Evolutionary conservation across 1,140 invertebrate genomes (phyloP).

Genomic region (Reticulitermes speratus): DNA sequence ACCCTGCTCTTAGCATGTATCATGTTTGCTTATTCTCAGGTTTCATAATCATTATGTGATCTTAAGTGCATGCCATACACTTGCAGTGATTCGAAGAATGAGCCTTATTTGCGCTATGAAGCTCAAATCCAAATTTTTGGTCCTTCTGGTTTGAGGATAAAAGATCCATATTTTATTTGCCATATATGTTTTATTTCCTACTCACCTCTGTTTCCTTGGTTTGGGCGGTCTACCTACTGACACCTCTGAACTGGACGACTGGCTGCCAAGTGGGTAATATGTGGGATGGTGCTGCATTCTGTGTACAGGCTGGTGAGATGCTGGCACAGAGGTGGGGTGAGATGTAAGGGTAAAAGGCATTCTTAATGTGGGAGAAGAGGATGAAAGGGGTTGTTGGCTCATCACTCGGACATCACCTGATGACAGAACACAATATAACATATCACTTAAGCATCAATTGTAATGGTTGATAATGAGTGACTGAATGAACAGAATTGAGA

Average conservation of each 20-base stretch:
- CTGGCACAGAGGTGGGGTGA: background rate
- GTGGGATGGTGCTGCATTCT: constrained; percentile 21
- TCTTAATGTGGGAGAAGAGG: constrained; percentile 14
- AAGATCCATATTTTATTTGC: too few relatives aligned
- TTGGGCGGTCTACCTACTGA: constrained; percentile 23
- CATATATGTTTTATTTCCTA: background rate
- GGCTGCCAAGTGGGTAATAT: background rate
- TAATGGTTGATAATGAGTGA: too few relatives aligned
- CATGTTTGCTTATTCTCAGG: too few relatives aligned
- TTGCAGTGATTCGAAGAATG: too few relatives aligned
- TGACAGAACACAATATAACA: background rate
- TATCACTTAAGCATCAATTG: background rate
- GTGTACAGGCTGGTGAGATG: background rate
- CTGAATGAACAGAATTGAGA: too few relatives aligned
- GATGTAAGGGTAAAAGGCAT: background rate
- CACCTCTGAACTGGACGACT: constrained; percentile 21
- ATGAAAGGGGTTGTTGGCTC: background rate
- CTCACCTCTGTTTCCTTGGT: constrained; percentile 26
- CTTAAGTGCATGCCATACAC: too few relatives aligned
- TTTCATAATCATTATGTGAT: too few relatives aligned
- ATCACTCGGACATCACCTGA: background rate
- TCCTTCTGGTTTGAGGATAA: too few relatives aligned
- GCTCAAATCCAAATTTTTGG: too few relatives aligned
- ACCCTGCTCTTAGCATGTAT: too few relatives aligned
- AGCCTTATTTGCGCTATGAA: too few relatives aligned